Base-by-base conservation (phyloP, 2,888 invertebrate species). In the Bursaphelenchus okinawaensis region DNA sequence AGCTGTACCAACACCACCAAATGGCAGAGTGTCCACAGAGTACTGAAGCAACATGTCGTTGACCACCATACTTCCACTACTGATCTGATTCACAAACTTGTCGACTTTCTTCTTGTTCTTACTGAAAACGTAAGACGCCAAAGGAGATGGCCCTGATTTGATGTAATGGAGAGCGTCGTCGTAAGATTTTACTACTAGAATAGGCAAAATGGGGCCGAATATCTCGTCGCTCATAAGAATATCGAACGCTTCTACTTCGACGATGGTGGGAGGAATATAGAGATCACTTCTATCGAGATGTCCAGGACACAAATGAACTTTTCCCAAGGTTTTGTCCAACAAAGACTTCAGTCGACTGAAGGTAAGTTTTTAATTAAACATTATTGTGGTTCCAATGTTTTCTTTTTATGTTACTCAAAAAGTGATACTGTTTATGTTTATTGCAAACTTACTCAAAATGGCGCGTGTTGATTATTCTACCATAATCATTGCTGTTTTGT, bases 191-290 rank as follows among this genome's bases (percentile, higher is more conserved):
- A 94, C 87, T 62, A 88, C 89, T 7, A 93, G 84, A 68, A 98
- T 90, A 0, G 96, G 95, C 73, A 96, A 87, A 77, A 98, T 88
- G 3, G 96, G 96, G 0, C 96, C 96, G 84, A 96, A 98, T 76
- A 96, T 92, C 87, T 96, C 96, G 74, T 94, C 86, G 69, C 85
- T 82, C 87, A 88, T 87, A 64, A 85, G 71, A 1, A 82, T 87
- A 85, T 93, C 92, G 0, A 86, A 86, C 22, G 52, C 20, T 20
- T 87, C 84, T 63, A 88, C 87, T 83, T 80, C 77, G 20, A 87
- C 75, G 62, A 96, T 87, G 0, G 93, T 94, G 0, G 95, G 95
- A 57, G 89, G 88, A 68, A 96, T 91, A 83, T 87, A 93, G 64
- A 87, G 87, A 71, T 92, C 90, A 26, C 86, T 85, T 0, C 89